Evolutionary conservation across 35 echinoderm and acorn worm genomes (phyloP).

Genomic region (Apostichopus californicus): DNA sequence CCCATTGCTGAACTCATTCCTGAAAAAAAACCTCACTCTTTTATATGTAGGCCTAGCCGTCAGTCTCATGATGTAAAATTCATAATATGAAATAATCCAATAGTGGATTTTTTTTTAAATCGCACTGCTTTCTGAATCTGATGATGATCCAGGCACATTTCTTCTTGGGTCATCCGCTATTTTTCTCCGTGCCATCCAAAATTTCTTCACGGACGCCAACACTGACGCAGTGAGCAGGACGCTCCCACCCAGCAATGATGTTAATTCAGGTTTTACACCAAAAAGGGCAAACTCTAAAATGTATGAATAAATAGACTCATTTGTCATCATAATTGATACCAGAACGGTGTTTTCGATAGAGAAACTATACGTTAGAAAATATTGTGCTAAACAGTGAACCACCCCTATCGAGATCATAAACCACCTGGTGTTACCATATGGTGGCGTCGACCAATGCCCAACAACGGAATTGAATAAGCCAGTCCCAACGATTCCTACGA

Average conservation of each 20-base stretch:
- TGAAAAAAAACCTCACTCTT: too few relatives aligned
- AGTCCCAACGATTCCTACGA: neutral
- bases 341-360: neutral
- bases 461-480: neutral
- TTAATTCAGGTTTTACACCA: neutral
- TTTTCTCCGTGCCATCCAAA: too few relatives aligned
- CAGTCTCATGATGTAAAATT: too few relatives aligned
- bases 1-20: too few relatives aligned
- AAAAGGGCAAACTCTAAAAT: neutral
- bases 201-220: neutral
- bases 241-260: neutral
- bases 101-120: too few relatives aligned
- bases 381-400: constrained; percentile 22
- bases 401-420: neutral
- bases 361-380: constrained; percentile 25
- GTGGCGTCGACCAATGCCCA: neutral
- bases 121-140: too few relatives aligned
- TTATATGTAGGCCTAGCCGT: too few relatives aligned
- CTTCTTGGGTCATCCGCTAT: too few relatives aligned
- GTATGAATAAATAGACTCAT: constrained; percentile 20
- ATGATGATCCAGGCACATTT: too few relatives aligned
- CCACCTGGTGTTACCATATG: neutral
- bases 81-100: too few relatives aligned
- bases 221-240: neutral
- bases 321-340: constrained; percentile 6